Percentiles rank a stretch among this genome's conserved stretches.
These are phyloP conservation scores for Alethe castanea DNA, from an alignment of 2,113 vertebrate genomes.

Conservation along the genomic window DNA sequence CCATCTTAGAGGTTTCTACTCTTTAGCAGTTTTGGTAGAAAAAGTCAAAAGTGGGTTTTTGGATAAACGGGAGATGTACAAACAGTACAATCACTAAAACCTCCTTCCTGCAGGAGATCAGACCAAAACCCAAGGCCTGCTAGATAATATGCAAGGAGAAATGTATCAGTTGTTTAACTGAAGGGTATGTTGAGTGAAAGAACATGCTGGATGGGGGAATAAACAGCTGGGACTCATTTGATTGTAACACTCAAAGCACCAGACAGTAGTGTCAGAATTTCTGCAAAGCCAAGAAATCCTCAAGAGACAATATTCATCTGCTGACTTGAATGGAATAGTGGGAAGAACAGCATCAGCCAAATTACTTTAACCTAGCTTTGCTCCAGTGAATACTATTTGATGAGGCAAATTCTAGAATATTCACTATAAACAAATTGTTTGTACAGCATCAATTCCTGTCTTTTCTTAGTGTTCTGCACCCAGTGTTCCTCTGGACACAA, in stretches of 20 bases:
- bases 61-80: not conserved
- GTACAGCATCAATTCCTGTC: not conserved
- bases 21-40: not conserved
- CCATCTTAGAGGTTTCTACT: not conserved
- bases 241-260: not conserved
- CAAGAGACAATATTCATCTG: slow-evolving; percentile 12
- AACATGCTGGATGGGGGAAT: not conserved
- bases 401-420: slow-evolving; percentile 8
- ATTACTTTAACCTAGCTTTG: not conserved
- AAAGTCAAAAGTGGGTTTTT: not conserved
- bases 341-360: slow-evolving; percentile 5
- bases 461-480: not conserved
- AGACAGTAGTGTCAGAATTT: slow-evolving; percentile 45
- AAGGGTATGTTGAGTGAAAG: not conserved
- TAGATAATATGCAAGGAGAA: not conserved
- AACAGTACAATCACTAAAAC: not conserved
- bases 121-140: not conserved
- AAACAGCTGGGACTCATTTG: slow-evolving; percentile 8
- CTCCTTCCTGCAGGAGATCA: not conserved
- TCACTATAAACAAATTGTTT: not conserved
- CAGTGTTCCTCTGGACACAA: not conserved
- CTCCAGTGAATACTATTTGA: not conserved
- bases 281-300: not conserved
- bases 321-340: slow-evolving; percentile 27
- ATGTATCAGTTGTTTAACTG: not conserved